Evolutionary conservation across 1,140 invertebrate species (phyloP).

Genomic region (Acromyrmex echinatior): DNA sequence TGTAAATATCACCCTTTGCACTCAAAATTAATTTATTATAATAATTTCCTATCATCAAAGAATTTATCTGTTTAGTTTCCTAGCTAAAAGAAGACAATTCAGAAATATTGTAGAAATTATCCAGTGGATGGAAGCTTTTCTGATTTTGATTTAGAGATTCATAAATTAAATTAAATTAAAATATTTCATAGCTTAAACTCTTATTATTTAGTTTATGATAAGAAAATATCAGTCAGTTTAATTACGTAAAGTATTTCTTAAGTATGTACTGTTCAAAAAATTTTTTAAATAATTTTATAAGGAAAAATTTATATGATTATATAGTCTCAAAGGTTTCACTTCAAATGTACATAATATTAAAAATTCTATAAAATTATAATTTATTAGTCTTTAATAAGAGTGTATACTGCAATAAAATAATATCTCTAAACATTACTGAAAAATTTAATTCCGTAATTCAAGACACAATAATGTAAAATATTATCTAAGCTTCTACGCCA

Average conservation of each 20-base stretch:
- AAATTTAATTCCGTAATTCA: neutral
- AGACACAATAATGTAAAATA: neutral
- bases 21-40: slow-evolving; percentile 7
- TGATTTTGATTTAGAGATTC: slow-evolving; percentile 8
- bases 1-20: neutral
- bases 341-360: neutral
- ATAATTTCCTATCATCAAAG: neutral
- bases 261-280: neutral
- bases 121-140: neutral
- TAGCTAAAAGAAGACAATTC: neutral
- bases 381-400: neutral
- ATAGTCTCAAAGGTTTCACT: neutral
- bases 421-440: neutral
- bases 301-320: neutral
- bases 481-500: neutral
- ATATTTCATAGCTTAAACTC: neutral
- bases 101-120: neutral
- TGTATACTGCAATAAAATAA: neutral
- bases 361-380: neutral
- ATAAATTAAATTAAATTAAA: too few relatives aligned
- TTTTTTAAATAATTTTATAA: neutral
- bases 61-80: neutral
- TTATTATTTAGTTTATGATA: slow-evolving; percentile 5
- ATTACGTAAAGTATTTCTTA: neutral
- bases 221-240: neutral